Conservation (phyloP, 2,888 invertebrate genomes). For the Rapana venosa region DNA sequence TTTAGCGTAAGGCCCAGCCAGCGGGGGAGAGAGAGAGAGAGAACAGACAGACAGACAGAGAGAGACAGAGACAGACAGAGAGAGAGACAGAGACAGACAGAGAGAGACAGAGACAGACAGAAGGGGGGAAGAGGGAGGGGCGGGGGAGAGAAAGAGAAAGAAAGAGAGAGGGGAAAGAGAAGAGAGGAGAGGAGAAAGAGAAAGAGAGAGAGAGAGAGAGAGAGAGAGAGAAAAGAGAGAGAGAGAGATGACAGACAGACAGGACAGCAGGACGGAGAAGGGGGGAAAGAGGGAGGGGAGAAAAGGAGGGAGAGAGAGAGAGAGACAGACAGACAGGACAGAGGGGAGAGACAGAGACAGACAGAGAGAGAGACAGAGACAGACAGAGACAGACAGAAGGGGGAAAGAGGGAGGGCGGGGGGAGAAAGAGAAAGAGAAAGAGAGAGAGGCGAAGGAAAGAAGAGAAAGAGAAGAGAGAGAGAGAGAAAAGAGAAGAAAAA, state of each 20-base stretch:
- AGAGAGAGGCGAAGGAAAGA: no score
- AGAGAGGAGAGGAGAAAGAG: background rate
- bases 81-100: background rate
- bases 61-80: background rate
- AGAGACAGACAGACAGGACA: no score
- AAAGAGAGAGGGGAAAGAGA: background rate
- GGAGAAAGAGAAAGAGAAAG: background rate
- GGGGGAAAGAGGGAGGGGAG: background rate
- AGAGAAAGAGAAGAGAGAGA: background rate
- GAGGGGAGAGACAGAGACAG: background rate
- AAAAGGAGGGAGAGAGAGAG: background rate
- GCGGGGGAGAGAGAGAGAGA: background rate
- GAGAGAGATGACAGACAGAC: background rate
- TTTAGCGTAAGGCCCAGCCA: no score
- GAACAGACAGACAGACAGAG: background rate
- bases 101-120: conserved; percentile 11
- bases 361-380: background rate
- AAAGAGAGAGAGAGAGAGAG: background rate
- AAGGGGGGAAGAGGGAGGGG: background rate
- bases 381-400: background rate
- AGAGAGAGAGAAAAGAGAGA: background rate
- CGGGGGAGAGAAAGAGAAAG: background rate
- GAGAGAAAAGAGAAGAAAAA: no score
- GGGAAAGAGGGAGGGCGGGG: background rate
- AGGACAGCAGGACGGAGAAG: background rate